A percentile compares a stretch with the other conserved stretches of the same genome.
Evolutionary conservation across 2,797 vertebrate species (phyloP).

Genomic region (Buphagus erythrorhynchus): DNA sequence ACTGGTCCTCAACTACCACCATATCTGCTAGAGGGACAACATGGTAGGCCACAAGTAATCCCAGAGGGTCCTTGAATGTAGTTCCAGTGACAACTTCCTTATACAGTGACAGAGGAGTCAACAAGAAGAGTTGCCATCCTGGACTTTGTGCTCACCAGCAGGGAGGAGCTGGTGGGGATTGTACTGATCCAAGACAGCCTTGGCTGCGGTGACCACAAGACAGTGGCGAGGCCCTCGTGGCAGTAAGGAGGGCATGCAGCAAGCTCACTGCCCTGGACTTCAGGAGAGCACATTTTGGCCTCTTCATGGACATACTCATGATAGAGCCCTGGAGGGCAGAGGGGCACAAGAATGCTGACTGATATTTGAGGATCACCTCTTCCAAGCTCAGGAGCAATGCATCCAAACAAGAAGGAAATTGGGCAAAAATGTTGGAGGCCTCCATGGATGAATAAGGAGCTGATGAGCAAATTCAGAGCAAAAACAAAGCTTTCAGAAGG

Average conservation of each 20-base stretch:
- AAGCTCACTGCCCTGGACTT: neutral
- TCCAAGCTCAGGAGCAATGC: neutral
- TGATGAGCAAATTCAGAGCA: neutral
- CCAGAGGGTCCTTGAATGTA: neutral
- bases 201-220: neutral
- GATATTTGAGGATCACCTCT: neutral
- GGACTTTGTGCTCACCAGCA: neutral
- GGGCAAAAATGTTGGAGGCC: neutral
- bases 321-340: neutral
- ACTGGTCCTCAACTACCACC: rapidly evolving
- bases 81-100: neutral
- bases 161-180: neutral
- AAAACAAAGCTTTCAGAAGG: neutral
- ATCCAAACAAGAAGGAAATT: neutral
- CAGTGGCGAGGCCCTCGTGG: neutral
- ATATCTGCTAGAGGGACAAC: neutral
- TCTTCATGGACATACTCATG: neutral
- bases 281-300: neutral
- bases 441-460: neutral
- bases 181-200: neutral
- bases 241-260: neutral
- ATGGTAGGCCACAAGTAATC: rapidly evolving
- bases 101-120: neutral
- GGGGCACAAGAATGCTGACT: neutral
- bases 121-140: neutral